A percentile compares a stretch with the other conserved stretches of the same genome.
phyloP scores from a whole-genome alignment of 2,888 invertebrate species.

The Eilema griseolum region DNA sequence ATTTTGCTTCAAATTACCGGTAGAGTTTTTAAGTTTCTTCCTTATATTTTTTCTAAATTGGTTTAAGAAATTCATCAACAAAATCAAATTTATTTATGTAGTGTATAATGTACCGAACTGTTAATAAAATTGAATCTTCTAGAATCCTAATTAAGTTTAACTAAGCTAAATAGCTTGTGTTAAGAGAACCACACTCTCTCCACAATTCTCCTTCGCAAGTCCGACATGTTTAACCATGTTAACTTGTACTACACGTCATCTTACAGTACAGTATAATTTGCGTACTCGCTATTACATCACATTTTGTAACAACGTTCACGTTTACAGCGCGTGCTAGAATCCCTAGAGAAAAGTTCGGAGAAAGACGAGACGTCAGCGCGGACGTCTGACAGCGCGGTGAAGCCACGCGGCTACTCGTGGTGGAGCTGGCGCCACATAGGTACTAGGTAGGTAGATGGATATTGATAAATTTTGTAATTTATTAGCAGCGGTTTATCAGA shows the following conservation, averaged over 20 bases:
- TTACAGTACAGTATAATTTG: not conserved
- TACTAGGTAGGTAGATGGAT: too few species aligned
- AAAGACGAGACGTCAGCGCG: constrained; percentile 60
- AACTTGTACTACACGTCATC: too few species aligned
- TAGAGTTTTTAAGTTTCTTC: not conserved
- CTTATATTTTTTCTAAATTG: not conserved
- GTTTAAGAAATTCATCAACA: not conserved
- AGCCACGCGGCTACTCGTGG: constrained; percentile 88
- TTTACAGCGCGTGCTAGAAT: constrained; percentile 76
- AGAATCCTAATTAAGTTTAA: not conserved
- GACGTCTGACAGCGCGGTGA: constrained; percentile 64
- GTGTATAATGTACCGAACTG: not conserved
- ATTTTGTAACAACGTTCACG: not conserved
- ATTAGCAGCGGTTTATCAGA: too few species aligned
- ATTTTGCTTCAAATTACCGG: not conserved
- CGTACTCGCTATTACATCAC: not conserved
- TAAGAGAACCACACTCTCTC: too few species aligned
- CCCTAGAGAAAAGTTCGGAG: constrained; percentile 74
- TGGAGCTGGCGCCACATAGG: constrained; percentile 91
- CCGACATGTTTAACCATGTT: too few species aligned
- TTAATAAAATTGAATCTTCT: not conserved
- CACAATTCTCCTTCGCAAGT: not conserved
- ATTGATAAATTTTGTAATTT: too few species aligned
- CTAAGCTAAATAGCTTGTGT: too few species aligned
- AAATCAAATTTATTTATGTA: not conserved